Percentiles rank a stretch among this genome's conserved stretches.
Conservation (phyloP, 2,888 invertebrate genomes). For the Tetheella fluctuosa region DNA sequence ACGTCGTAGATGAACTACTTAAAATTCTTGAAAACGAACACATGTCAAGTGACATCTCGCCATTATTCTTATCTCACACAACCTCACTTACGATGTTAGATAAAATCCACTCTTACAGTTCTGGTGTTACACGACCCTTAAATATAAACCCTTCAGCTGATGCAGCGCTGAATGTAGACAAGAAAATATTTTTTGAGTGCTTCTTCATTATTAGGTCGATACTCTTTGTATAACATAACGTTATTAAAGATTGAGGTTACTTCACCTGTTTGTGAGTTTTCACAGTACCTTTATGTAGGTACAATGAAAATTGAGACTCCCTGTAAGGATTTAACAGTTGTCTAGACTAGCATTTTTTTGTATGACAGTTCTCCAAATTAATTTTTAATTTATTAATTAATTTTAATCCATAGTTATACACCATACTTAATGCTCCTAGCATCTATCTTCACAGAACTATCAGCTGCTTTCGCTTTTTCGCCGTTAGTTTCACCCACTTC, state of each 20-base stretch:
- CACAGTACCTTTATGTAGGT: too few species aligned
- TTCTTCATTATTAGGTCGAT: too few species aligned
- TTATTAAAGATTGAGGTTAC: too few species aligned
- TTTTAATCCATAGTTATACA: too few species aligned
- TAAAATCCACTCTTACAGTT: slow-evolving; percentile 31
- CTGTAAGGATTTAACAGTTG: too few species aligned
- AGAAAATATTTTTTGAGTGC: too few species aligned
- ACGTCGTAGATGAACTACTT: slow-evolving; percentile 45
- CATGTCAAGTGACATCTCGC: slow-evolving; percentile 52
- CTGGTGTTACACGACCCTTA: slow-evolving; percentile 10
- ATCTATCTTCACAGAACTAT: slow-evolving; percentile 13
- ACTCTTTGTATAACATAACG: too few species aligned
- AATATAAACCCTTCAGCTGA: not conserved
- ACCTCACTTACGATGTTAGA: slow-evolving; percentile 52
- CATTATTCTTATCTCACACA: slow-evolving; percentile 46
- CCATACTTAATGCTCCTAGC: not conserved
- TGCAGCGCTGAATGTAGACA: not conserved
- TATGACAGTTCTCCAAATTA: too few species aligned
- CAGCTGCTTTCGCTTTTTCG: slow-evolving; percentile 18
- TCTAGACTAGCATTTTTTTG: too few species aligned
- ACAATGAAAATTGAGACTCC: too few species aligned
- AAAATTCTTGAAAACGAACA: slow-evolving; percentile 58
- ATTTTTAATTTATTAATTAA: too few species aligned
- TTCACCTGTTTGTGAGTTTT: too few species aligned
- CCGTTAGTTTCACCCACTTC: slow-evolving; percentile 33